Conservation (phyloP, 2,888 invertebrate genomes). For the Ctenicera cuprea region DNA sequence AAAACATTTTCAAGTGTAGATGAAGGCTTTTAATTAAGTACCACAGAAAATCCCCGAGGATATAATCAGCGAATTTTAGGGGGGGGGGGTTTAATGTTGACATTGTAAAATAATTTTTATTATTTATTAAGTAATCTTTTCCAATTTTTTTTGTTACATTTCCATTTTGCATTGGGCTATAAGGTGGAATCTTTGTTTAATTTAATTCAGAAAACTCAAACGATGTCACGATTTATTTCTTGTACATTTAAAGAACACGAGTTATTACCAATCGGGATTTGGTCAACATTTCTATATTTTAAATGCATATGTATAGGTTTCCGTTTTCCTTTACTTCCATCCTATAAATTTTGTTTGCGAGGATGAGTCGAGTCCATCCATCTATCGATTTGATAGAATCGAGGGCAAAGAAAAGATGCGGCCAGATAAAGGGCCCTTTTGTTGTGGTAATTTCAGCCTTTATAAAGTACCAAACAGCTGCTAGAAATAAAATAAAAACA, state of each 20-base stretch:
- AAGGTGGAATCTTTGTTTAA: too few species aligned
- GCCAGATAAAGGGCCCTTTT: conserved; percentile 8
- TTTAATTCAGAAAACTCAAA: too few species aligned
- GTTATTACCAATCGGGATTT: too few species aligned
- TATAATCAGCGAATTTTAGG: not conserved
- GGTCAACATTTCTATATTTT: not conserved
- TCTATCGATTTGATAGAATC: conserved; percentile 7
- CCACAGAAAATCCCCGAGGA: not conserved
- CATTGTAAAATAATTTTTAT: not conserved
- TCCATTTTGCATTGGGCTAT: too few species aligned
- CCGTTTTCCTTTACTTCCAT: not conserved
- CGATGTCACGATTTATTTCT: too few species aligned
- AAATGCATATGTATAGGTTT: not conserved
- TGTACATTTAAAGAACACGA: too few species aligned
- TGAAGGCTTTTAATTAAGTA: conserved; percentile 5
- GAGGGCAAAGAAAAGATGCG: not conserved
- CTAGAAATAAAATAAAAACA: conserved; percentile 22
- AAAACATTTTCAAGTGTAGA: too few species aligned
- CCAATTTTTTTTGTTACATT: too few species aligned
- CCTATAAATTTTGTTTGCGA: not conserved
- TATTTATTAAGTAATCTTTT: too few species aligned
- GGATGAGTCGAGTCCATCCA: not conserved
- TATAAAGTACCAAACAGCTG: conserved; percentile 11
- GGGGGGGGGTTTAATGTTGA: too few species aligned
- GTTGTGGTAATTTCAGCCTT: conserved; percentile 25